Base-by-base conservation (phyloP, 2,888 invertebrate genomes). In the Dolomedes plantarius region DNA sequence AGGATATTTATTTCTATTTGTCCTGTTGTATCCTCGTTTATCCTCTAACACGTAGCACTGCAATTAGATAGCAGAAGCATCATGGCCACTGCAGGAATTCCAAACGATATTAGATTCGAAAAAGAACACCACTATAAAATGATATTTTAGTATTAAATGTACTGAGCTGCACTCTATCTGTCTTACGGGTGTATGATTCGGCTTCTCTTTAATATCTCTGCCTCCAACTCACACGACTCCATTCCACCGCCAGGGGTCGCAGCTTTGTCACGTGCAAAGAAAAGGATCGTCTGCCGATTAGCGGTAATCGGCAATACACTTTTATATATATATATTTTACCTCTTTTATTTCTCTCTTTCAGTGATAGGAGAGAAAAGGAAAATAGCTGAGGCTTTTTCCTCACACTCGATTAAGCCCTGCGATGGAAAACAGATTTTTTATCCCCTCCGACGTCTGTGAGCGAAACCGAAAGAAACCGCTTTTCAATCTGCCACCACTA, bases 231-330 rank as follows among this genome's bases (percentile, higher is more conserved):
- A 1, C 32, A 32, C 23, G 13, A 23, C 68, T 39, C 19, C 11
- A 29, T 31, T 41, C 23, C n/a, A 16, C 82, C 69, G 50, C 75
- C 31, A 75, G 75, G 62, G 82, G 82, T 62, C 75, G 64, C 71
- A 62, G 32, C n/a, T 32, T 69, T 71, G 82, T 82, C 82, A 82
- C 75, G 82, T 82, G 67, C 67, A 23, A n/a, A 23, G 28, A 9
- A 19, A 65, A 67, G 36, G 32, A 67, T 32, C 67, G 56, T 56
- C 23, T 56, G 56, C 23, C 1, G 82, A 82, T 82, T 82, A 75
- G 75, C 74, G 46, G 56, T 46, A 64, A 75, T 69, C 28, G 62
- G 67, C 64, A 69, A 71, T 82, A 75, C 0, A 13, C 19, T 19
- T 32, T n/a, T 19, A 62, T 19, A 5, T 62, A 9, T 62, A 62